Conservation (phyloP, 1,140 invertebrate genomes). For the Metopolophium dirhodum region DNA sequence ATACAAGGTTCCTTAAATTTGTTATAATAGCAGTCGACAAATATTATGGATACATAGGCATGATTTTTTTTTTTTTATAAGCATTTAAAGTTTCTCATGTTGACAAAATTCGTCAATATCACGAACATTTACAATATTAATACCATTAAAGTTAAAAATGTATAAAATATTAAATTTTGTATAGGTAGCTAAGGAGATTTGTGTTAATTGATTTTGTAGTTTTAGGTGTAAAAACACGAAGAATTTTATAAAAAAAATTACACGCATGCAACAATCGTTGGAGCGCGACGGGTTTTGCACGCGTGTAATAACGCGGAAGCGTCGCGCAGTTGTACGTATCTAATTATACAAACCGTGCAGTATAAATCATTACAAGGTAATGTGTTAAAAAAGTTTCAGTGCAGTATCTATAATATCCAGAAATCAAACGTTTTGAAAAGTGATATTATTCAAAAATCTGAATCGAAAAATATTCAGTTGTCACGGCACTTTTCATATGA, state of each 20-base stretch:
- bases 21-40: too few species aligned
- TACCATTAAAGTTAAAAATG: too few species aligned
- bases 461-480: neutral
- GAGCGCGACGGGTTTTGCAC: neutral
- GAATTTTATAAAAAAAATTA: conserved; percentile 10
- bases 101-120: too few species aligned
- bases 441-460: neutral
- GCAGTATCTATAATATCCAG: neutral
- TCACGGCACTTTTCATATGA: neutral
- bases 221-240: neutral
- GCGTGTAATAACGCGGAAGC: neutral
- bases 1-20: too few species aligned
- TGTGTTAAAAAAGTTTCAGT: neutral
- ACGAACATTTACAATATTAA: too few species aligned
- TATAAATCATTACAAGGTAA: conserved; percentile 1
- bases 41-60: too few species aligned
- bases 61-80: too few species aligned
- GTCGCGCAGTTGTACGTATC: neutral
- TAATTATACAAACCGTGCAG: neutral
- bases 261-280: neutral
- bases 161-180: too few species aligned
- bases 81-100: too few species aligned
- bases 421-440: neutral
- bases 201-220: neutral
- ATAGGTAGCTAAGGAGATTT: neutral